phyloP scores from a whole-genome alignment of 2,797 vertebrate species.

The Carcharodon carcharias region DNA sequence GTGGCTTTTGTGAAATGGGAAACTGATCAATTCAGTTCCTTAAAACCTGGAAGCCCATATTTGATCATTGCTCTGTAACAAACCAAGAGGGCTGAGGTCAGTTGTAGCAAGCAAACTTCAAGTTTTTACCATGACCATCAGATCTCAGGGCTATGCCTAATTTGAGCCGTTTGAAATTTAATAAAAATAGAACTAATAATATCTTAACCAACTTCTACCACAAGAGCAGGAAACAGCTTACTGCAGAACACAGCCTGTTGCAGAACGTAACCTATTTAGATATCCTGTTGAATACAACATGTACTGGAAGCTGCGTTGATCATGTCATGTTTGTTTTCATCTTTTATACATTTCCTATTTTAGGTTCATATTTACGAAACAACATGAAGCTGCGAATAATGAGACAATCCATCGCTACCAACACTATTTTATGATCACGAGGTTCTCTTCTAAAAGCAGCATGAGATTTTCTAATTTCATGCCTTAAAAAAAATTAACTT shows the following conservation, averaged over 20 bases:
- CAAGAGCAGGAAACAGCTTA: conserved; percentile 6
- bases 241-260: background rate
- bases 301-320: background rate
- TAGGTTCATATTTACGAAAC: background rate
- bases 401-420: background rate
- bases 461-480: background rate
- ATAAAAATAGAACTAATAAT: background rate
- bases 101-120: background rate
- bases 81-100: background rate
- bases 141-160: background rate
- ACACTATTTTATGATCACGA: background rate
- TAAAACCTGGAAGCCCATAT: background rate
- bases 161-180: background rate
- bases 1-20: background rate
- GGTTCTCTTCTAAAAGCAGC: background rate
- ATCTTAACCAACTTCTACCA: background rate
- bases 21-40: background rate
- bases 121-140: background rate
- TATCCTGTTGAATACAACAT: background rate
- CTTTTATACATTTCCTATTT: background rate
- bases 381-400: background rate
- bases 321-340: background rate
- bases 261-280: conserved; percentile 12
- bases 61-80: background rate
- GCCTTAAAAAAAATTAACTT: background rate